Evolutionary conservation across 2,797 vertebrate genomes (phyloP), one percentile per base, ranked within the genome.

Genomic region (Acridotheres tristis): DNA sequence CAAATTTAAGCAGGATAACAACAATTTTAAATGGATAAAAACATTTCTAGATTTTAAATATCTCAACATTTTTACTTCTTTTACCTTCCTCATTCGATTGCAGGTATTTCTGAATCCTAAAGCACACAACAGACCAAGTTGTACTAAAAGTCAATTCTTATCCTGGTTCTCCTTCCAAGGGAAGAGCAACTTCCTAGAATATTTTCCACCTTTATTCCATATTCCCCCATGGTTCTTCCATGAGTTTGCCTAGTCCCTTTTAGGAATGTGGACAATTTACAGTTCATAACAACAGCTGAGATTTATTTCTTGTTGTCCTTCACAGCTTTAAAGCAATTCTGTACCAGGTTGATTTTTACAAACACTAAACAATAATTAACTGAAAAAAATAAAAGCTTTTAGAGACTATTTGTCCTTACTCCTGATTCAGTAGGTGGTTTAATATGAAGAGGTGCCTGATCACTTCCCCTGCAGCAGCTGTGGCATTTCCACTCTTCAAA

Each of bases 401-500:
- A 45, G 85, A 34, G 43, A 88, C 9, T 50, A 22, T 71, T 75
- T 85, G 83, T 75, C 67, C 21, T 76, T 25, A 38, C 18, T 13
- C 77, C 25, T 83, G 88, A 86, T 96, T 92, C 90, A 92, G 69
- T 85, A 54, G 63, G 58, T 87, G 90, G 72, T 36, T 95, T 87
- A 76, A 61, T 55, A 77, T 54, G 65, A 83, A 92, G 73, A 88
- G 62, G 74, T 81, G 68, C n/a, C 90, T 94, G 84, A 92, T 96
- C 91, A 82, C 69, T 77, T 94, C 69, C 95, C 96, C 94, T 94
- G 82, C 73, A 96, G 96, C 93, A 93, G 80, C 66, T 85, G 27
- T 95, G 85, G 74, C 93, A 90, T 94, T 96, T 93, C 88, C 63
- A 74, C 67, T 95, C 91, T 93, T 96, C 90, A 95, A 89, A 97